These are phyloP conservation scores for Mus minutoides DNA, from an alignment of 2,797 vertebrate species.

Conservation along the genomic window DNA sequence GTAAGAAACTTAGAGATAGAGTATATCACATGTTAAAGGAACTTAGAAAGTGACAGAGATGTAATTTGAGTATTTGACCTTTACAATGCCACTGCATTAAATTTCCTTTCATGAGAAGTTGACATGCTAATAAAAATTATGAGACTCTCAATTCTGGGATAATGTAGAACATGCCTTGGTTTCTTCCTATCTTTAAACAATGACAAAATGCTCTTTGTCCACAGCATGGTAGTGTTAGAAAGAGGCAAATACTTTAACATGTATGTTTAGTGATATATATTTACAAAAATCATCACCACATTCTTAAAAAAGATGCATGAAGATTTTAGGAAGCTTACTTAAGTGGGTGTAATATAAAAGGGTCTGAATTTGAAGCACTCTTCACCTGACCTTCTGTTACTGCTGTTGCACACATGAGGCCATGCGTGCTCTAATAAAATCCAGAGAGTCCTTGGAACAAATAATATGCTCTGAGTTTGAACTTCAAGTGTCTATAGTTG, in stretches of 20 bases:
- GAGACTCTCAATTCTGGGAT: neutral
- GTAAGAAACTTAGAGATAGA: neutral
- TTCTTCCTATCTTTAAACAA: neutral
- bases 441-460: neutral
- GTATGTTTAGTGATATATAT: neutral
- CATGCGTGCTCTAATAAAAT: neutral
- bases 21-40: neutral
- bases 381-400: neutral
- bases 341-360: neutral
- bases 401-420: rapidly evolving
- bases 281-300: neutral
- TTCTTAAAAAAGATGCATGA: no score
- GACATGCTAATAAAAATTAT: conserved; percentile 1
- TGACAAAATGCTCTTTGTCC: neutral
- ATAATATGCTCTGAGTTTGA: rapidly evolving
- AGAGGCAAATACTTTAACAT: neutral
- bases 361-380: neutral
- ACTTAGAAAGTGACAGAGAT: neutral
- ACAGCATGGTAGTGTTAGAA: neutral
- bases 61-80: neutral
- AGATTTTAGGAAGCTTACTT: neutral
- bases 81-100: neutral
- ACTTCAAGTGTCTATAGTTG: neutral
- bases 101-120: neutral
- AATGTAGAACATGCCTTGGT: neutral